Percentiles rank a stretch among this genome's conserved stretches.
Evolutionary conservation across 2,113 vertebrate genomes (phyloP).

Genomic region (Monarcha castaneiventris): DNA sequence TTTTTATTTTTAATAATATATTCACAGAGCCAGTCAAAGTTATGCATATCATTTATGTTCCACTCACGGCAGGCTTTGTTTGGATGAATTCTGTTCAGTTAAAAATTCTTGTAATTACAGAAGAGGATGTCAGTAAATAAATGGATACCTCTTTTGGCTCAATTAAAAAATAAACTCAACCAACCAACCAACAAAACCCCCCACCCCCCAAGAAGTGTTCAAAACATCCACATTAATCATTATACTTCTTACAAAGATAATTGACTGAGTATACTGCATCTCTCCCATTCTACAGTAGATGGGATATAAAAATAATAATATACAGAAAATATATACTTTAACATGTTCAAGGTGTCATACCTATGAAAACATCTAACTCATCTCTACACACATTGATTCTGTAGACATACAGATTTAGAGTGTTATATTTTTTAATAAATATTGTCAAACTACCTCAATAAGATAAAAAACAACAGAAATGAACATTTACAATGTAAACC

Average conservation of each 20-base stretch:
- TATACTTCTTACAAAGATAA: background rate
- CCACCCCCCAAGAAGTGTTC: accelerated
- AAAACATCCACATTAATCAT: background rate
- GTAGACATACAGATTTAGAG: background rate
- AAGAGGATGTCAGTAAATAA: background rate
- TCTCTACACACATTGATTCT: background rate
- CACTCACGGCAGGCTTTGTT: background rate
- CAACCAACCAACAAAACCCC: background rate
- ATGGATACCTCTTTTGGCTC: background rate
- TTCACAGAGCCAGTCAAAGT: background rate
- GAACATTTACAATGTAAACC: accelerated
- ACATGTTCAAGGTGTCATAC: background rate
- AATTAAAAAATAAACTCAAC: background rate
- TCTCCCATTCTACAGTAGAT: background rate
- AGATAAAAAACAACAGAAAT: background rate
- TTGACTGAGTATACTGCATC: background rate
- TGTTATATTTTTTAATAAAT: background rate
- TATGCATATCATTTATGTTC: background rate
- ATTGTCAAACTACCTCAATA: background rate
- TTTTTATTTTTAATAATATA: too few relatives aligned
- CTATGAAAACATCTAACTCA: background rate
- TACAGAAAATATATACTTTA: background rate
- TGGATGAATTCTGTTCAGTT: background rate
- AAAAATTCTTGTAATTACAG: background rate
- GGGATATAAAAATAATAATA: background rate